These are phyloP conservation scores for Venturia canescens DNA, from an alignment of 1,140 invertebrate genomes.

Conservation along the genomic window DNA sequence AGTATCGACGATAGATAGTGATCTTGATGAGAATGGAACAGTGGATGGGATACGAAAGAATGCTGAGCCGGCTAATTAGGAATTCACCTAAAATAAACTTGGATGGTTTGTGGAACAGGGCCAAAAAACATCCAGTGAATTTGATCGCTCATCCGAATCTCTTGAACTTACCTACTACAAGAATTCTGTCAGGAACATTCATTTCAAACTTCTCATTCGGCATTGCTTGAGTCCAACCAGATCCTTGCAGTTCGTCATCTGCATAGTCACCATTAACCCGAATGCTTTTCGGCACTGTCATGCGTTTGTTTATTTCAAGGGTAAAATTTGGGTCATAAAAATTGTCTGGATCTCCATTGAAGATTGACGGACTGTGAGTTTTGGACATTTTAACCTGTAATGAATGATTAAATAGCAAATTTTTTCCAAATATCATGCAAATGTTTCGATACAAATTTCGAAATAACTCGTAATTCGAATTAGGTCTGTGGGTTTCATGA, in stretches of 20 bases:
- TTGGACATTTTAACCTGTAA: slow-evolving; percentile 77
- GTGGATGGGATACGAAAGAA: slow-evolving; percentile 5
- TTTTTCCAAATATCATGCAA: not conserved
- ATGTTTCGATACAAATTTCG: not conserved
- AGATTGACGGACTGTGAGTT: slow-evolving; percentile 79
- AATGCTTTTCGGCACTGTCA: slow-evolving; percentile 88
- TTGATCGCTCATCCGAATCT: not conserved
- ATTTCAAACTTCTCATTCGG: slow-evolving; percentile 87
- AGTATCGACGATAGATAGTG: not conserved
- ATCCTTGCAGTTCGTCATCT: slow-evolving; percentile 78
- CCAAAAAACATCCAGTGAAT: slow-evolving; percentile 12
- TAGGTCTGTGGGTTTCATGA: too few species aligned
- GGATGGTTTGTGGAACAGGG: slow-evolving; percentile 25
- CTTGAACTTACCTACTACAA: slow-evolving; percentile 82
- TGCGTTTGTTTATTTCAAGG: slow-evolving; percentile 86
- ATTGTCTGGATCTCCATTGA: slow-evolving; percentile 80
- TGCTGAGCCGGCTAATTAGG: slow-evolving; percentile 20
- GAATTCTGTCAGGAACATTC: slow-evolving; percentile 93
- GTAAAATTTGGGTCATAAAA: slow-evolving; percentile 85
- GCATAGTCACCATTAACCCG: slow-evolving; percentile 83
- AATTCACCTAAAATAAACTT: slow-evolving; percentile 40
- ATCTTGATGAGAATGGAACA: not conserved
- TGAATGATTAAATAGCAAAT: not conserved
- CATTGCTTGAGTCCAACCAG: slow-evolving; percentile 80
- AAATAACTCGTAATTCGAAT: not conserved